Percentiles rank a stretch among this genome's conserved stretches.
Conservation (phyloP, 2,113 vertebrate genomes). For the Tetrax tetrax region DNA sequence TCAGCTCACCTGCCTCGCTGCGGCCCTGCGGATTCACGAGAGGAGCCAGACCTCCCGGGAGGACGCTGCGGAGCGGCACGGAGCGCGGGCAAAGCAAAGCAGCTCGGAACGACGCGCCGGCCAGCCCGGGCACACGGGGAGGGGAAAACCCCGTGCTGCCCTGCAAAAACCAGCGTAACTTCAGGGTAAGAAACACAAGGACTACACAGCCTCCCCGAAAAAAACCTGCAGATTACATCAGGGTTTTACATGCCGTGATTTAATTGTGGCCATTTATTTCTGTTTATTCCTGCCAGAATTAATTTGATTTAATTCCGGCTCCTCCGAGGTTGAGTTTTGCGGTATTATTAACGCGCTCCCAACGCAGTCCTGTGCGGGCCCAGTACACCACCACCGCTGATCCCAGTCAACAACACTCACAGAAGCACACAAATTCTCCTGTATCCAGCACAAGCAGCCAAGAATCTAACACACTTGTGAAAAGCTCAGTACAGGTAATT, state of each 20-base stretch:
- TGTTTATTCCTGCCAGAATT: neutral
- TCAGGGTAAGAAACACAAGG: no score
- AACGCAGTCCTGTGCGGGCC: neutral
- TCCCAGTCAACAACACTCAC: neutral
- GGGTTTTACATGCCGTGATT: neutral
- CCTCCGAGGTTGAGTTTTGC: neutral
- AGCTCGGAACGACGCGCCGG: neutral
- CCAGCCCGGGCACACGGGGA: neutral
- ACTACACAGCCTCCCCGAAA: neutral
- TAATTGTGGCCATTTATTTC: neutral
- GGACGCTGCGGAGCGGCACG: accelerated
- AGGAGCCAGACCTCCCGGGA: neutral
- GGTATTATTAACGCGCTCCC: neutral
- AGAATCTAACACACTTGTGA: neutral
- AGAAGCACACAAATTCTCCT: neutral
- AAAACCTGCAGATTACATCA: neutral
- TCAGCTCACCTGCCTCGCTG: neutral
- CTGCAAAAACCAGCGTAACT: neutral
- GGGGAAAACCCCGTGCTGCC: no score
- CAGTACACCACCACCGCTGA: accelerated
- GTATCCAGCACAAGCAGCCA: neutral
- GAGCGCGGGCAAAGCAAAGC: neutral
- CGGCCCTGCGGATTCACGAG: no score
- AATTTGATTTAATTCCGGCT: neutral
- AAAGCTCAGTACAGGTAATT: neutral